Evolutionary conservation across 1,140 invertebrate species (phyloP).

Genomic region (Zaprionus vittiger): DNA sequence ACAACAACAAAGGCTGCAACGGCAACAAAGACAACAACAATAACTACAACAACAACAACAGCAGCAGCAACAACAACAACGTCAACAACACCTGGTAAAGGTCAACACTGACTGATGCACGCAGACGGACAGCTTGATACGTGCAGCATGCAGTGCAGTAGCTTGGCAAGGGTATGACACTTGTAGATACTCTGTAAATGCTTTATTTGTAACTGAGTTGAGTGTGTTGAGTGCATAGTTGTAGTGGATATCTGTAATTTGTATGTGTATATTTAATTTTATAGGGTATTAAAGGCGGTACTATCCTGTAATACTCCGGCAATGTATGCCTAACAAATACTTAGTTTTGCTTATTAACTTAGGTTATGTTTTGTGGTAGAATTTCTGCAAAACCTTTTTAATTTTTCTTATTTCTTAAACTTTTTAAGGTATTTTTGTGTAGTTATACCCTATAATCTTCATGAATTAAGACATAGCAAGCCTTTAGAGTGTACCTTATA

Average conservation of each 20-base stretch:
- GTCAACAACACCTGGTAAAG: constrained; percentile 23
- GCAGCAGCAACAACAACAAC: constrained; percentile 7
- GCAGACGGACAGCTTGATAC: constrained; percentile 34
- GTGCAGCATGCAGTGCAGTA: constrained; percentile 11
- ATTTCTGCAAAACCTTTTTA: no score
- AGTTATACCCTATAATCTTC: no score
- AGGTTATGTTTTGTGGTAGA: fast-evolving
- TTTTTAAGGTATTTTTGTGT: no score
- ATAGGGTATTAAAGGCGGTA: background rate
- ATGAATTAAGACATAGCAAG: no score
- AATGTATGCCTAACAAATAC: no score
- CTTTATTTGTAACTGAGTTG: background rate
- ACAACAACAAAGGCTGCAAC: constrained; percentile 21
- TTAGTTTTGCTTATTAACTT: fast-evolving
- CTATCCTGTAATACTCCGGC: no score
- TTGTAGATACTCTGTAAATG: background rate
- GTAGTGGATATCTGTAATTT: background rate
- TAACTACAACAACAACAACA: background rate
- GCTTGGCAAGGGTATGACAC: background rate
- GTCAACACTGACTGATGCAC: constrained; percentile 32
- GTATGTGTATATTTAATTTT: background rate
- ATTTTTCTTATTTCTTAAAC: no score
- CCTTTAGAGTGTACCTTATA: no score
- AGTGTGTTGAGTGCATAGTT: background rate
- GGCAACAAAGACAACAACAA: constrained; percentile 1